These are phyloP conservation scores for Poecilia latipinna DNA, from an alignment of 2,113 vertebrate genomes.

Conservation along the genomic window DNA sequence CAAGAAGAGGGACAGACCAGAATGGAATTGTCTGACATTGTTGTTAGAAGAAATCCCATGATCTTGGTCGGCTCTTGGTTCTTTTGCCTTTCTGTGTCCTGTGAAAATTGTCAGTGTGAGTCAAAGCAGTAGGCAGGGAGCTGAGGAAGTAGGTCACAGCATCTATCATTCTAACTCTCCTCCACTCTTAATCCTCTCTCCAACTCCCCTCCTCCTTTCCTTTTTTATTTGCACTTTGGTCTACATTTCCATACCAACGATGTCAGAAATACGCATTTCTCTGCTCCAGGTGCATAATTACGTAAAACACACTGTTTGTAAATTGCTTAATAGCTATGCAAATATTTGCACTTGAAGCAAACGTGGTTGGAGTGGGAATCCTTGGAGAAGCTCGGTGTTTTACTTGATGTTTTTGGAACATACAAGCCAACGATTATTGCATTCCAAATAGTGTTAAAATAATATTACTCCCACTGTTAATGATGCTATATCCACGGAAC, in stretches of 20 bases:
- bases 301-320: slow-evolving; percentile 7
- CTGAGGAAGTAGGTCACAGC: slow-evolving; percentile 73
- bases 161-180: slow-evolving; percentile 31
- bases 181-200: slow-evolving; percentile 41
- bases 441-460: neutral
- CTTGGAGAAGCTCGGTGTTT: neutral
- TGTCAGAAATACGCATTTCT: neutral
- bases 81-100: neutral
- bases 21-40: neutral
- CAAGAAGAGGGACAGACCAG: neutral
- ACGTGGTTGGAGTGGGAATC: neutral
- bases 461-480: neutral
- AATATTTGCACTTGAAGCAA: neutral
- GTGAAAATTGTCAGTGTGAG: slow-evolving; percentile 34
- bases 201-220: slow-evolving; percentile 8
- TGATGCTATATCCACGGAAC: neutral
- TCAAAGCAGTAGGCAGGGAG: slow-evolving; percentile 41
- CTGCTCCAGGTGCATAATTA: slow-evolving; percentile 18
- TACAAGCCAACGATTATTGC: neutral
- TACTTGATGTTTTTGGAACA: neutral
- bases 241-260: slow-evolving; percentile 27
- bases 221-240: slow-evolving; percentile 6
- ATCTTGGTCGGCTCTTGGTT: neutral
- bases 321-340: neutral
- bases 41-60: neutral